Evolutionary conservation across 2,888 invertebrate species (phyloP).

Genomic region (Lepidocyrtoides sp.): DNA sequence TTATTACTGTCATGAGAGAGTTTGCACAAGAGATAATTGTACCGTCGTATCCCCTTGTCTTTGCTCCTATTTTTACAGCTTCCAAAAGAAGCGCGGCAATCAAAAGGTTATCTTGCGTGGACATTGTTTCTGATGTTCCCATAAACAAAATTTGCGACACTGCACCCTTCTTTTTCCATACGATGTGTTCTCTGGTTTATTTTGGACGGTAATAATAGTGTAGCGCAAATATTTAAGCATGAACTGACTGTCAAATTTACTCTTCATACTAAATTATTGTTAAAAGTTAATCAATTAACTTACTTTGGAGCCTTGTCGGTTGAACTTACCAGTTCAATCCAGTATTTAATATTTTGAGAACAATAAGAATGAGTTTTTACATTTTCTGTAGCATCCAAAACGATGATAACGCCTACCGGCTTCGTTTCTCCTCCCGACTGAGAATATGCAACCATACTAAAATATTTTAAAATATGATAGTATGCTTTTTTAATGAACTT

Average conservation of each 20-base stretch:
- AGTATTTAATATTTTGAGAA: constrained; percentile 35
- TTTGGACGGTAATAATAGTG: too few species aligned
- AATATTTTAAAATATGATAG: not conserved
- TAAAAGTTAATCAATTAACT: not conserved
- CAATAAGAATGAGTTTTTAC: constrained; percentile 27
- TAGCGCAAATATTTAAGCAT: not conserved
- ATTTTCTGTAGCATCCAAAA: constrained; percentile 50
- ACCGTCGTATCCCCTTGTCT: constrained; percentile 65
- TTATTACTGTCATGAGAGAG: constrained; percentile 26
- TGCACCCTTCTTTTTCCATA: constrained; percentile 62
- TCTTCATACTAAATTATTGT: not conserved
- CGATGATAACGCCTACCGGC: constrained; percentile 45
- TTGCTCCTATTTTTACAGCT: constrained; percentile 49
- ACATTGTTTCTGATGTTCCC: constrained; percentile 40
- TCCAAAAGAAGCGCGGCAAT: constrained; percentile 55
- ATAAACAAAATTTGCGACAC: constrained; percentile 53
- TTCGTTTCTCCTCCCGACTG: not conserved
- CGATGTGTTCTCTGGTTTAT: constrained; percentile 51
- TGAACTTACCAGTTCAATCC: constrained; percentile 7
- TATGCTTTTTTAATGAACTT: not conserved
- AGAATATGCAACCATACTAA: not conserved
- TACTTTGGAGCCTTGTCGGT: constrained; percentile 69
- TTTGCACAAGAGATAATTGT: constrained; percentile 47
- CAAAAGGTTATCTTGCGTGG: constrained; percentile 60
- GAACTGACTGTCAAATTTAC: not conserved